A percentile compares a stretch with the other conserved stretches of the same genome.
phyloP scores from a whole-genome alignment of 2,888 invertebrate species.

The Eustalomyia histrio region DNA sequence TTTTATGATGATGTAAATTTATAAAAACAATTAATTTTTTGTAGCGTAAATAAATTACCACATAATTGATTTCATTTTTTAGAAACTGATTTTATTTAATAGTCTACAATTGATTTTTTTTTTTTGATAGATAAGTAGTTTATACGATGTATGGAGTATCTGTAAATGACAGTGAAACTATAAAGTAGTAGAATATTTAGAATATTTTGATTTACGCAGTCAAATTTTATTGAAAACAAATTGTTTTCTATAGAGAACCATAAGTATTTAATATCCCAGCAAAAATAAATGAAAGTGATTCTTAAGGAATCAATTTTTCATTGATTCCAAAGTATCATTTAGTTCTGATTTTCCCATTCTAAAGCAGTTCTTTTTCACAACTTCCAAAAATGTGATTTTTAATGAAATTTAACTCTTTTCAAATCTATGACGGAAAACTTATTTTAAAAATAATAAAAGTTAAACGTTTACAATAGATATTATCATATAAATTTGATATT shows the following conservation, averaged over 20 bases:
- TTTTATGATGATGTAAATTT: constrained; percentile 66
- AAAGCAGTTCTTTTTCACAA: too few relatives aligned
- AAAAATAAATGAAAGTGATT: too few relatives aligned
- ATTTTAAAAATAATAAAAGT: too few relatives aligned
- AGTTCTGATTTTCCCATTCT: too few relatives aligned
- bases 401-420: too few relatives aligned
- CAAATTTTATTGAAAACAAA: constrained; percentile 5
- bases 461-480: too few relatives aligned
- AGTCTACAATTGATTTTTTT: background rate
- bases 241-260: background rate
- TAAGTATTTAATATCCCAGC: too few relatives aligned
- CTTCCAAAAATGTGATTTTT: too few relatives aligned
- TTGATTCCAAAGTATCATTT: too few relatives aligned
- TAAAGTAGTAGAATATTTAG: background rate
- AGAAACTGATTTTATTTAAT: background rate
- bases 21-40: constrained; percentile 19
- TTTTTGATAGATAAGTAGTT: constrained; percentile 17
- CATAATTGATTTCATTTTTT: constrained; percentile 21
- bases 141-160: background rate
- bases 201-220: constrained; percentile 17
- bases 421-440: too few relatives aligned
- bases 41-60: constrained; percentile 6
- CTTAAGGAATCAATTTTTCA: too few relatives aligned
- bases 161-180: background rate
- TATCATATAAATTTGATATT: too few relatives aligned